A percentile compares a stretch with the other conserved stretches of the same genome.
Conservation (phyloP, 2,797 vertebrate genomes). For the Tokudaia muenninki region DNA sequence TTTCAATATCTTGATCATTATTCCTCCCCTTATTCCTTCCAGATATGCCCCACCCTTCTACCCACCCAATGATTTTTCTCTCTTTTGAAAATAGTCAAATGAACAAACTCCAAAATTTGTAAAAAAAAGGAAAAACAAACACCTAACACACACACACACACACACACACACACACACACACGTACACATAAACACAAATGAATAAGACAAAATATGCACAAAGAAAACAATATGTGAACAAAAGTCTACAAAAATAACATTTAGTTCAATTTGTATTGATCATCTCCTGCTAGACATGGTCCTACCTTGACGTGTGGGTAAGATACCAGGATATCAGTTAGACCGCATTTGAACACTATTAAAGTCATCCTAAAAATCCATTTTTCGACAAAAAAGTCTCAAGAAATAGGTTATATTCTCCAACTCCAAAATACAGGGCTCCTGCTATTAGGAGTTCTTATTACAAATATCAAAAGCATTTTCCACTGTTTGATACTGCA, state of each 20-base stretch:
- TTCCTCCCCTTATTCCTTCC: neutral
- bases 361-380: neutral
- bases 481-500: neutral
- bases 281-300: neutral
- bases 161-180: neutral
- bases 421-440: neutral
- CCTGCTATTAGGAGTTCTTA: neutral
- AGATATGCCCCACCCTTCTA: neutral
- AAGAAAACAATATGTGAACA: neutral
- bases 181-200: neutral
- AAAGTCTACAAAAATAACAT: neutral
- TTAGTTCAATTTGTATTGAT: neutral
- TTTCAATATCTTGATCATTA: neutral
- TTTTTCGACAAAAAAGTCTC: neutral
- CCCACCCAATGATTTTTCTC: no score
- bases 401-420: neutral
- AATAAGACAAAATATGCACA: neutral
- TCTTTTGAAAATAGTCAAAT: neutral
- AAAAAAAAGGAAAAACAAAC: neutral
- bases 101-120: neutral
- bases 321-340: neutral
- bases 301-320: neutral
- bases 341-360: neutral
- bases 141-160: neutral
- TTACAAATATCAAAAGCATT: conserved; percentile 20